Conservation (phyloP, 92 coral and sea anemone species). For the Siderastrea siderea region DNA sequence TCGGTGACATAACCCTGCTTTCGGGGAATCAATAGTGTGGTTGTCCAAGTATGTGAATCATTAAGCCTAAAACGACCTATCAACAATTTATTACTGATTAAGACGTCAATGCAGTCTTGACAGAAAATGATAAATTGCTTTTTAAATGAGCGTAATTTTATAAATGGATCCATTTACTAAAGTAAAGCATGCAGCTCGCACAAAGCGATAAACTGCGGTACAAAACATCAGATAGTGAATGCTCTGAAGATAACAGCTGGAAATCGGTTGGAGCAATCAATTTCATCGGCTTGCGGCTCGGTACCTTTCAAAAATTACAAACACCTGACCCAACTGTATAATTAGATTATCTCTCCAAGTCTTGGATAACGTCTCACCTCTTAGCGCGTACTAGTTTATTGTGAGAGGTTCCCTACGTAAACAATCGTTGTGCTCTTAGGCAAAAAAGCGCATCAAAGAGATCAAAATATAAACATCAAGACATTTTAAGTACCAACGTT, state of each 20-base stretch:
- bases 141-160: slow-evolving; percentile 23
- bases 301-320: neutral
- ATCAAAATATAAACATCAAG: neutral
- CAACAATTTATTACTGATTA: neutral
- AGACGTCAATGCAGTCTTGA: slow-evolving; percentile 21
- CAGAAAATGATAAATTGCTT: slow-evolving; percentile 57
- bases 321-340: slow-evolving; percentile 11
- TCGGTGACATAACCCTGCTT: neutral
- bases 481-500: neutral
- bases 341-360: slow-evolving; percentile 21
- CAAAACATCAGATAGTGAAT: slow-evolving; percentile 2
- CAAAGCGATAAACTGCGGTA: slow-evolving; percentile 25
- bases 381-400: neutral
- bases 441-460: neutral
- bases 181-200: slow-evolving; percentile 36
- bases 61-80: neutral
- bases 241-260: slow-evolving; percentile 18
- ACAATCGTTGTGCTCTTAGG: slow-evolving; percentile 2
- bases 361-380: slow-evolving; percentile 35
- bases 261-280: slow-evolving; percentile 1
- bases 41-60: neutral
- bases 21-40: neutral
- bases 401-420: neutral
- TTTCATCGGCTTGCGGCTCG: slow-evolving; percentile 5
- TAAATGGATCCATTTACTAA: slow-evolving; percentile 12